phyloP scores from a whole-genome alignment of 64 coral and sea anemone species.

The Montipora cactus region DNA sequence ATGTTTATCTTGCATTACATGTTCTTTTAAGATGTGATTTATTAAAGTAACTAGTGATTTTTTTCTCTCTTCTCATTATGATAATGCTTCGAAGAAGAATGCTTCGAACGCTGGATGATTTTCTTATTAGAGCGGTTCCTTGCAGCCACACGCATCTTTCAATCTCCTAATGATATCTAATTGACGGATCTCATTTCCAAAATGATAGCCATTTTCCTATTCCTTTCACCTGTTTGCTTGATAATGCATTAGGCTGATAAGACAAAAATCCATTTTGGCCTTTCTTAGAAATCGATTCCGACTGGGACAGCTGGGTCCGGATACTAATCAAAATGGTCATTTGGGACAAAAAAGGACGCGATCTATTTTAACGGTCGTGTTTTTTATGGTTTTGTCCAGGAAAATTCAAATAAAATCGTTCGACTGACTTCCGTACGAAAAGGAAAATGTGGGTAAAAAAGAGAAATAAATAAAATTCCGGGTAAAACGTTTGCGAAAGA shows the following conservation, averaged over 20 bases:
- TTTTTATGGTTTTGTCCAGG: too few relatives aligned
- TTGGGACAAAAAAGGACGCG: background rate
- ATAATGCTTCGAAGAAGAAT: background rate
- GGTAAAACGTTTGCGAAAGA: background rate
- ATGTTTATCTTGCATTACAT: too few relatives aligned
- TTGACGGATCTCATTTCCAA: background rate
- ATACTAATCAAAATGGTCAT: background rate
- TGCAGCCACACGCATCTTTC: background rate
- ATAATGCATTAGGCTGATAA: background rate
- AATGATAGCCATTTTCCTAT: background rate
- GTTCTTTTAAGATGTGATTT: too few relatives aligned
- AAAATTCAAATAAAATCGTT: too few relatives aligned
- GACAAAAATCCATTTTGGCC: background rate
- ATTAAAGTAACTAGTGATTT: too few relatives aligned
- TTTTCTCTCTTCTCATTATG: background rate
- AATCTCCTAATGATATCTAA: background rate
- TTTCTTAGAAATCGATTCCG: background rate
- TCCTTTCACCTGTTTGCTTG: background rate
- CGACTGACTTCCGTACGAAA: background rate
- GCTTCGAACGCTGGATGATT: background rate
- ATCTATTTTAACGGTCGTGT: too few relatives aligned
- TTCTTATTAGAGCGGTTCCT: background rate
- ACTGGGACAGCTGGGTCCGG: background rate
- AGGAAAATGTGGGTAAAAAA: background rate
- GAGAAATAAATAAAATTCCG: background rate